Percentiles rank a stretch among this genome's conserved stretches.
phyloP scores from a whole-genome alignment of 2,797 vertebrate genomes.

The Acanthurus lineatus region DNA sequence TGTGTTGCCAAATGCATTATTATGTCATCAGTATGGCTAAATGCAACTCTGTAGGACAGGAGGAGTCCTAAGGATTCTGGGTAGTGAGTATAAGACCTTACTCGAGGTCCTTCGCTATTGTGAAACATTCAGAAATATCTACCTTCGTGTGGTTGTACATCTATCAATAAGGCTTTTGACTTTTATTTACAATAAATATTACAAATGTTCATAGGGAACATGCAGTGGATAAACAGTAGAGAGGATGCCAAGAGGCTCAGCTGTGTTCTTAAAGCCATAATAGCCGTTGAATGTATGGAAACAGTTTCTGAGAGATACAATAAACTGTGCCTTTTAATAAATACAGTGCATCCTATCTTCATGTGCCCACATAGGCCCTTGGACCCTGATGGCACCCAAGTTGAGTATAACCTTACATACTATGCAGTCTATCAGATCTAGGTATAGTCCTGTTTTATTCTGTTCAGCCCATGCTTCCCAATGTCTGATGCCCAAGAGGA shows the following conservation, averaged over 20 bases:
- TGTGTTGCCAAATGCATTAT: conserved; percentile 67
- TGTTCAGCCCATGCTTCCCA: neutral
- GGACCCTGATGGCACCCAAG: neutral
- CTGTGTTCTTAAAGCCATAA: neutral
- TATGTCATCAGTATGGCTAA: conserved; percentile 61
- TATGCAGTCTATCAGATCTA: neutral
- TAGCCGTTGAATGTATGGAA: neutral
- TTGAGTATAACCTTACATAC: neutral
- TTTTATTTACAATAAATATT: conserved; percentile 19
- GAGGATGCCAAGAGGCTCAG: neutral
- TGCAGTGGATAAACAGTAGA: neutral
- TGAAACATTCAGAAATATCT: conserved; percentile 19
- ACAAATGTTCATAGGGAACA: neutral
- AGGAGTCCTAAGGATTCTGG: conserved; percentile 9
- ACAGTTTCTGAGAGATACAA: neutral
- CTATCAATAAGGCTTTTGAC: neutral
- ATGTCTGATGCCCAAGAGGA: neutral
- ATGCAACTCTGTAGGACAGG: conserved; percentile 40
- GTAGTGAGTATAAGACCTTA: conserved; percentile 17
- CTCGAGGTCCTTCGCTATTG: neutral
- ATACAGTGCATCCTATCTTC: neutral
- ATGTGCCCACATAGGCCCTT: neutral
- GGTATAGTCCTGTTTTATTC: neutral
- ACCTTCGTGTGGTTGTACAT: neutral
- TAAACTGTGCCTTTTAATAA: neutral